phyloP scores from a whole-genome alignment of 2,797 vertebrate species.

The Lepus townsendii region DNA sequence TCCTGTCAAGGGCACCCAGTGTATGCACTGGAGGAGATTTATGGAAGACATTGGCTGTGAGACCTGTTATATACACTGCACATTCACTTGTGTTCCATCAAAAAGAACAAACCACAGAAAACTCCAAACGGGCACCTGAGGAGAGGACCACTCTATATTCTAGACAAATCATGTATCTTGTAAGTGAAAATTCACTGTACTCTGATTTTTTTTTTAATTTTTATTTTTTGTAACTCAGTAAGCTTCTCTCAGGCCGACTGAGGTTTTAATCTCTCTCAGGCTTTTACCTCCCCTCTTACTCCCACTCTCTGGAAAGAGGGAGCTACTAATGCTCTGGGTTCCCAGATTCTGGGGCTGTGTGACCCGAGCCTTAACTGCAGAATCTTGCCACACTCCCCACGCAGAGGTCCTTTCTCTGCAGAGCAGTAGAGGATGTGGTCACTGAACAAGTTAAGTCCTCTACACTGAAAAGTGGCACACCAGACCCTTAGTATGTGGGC shows the following conservation, averaged over 20 bases:
- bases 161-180: background rate
- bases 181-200: conserved; percentile 10
- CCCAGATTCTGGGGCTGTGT: background rate
- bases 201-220: background rate
- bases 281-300: background rate
- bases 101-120: conserved; percentile 16
- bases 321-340: background rate
- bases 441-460: background rate
- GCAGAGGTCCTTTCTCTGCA: background rate
- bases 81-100: background rate
- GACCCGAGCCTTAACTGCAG: background rate
- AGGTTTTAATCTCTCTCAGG: background rate
- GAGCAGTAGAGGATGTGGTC: background rate
- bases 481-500: background rate
- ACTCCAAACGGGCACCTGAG: background rate
- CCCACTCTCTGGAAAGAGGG: background rate
- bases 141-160: background rate
- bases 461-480: background rate
- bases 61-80: conserved; percentile 25
- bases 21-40: background rate
- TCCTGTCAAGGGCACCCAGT: background rate
- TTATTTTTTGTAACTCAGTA: background rate
- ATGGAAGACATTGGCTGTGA: background rate
- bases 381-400: background rate
- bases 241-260: background rate